Evolutionary conservation across 2,797 vertebrate genomes (phyloP).

Genomic region (Chanos chanos): DNA sequence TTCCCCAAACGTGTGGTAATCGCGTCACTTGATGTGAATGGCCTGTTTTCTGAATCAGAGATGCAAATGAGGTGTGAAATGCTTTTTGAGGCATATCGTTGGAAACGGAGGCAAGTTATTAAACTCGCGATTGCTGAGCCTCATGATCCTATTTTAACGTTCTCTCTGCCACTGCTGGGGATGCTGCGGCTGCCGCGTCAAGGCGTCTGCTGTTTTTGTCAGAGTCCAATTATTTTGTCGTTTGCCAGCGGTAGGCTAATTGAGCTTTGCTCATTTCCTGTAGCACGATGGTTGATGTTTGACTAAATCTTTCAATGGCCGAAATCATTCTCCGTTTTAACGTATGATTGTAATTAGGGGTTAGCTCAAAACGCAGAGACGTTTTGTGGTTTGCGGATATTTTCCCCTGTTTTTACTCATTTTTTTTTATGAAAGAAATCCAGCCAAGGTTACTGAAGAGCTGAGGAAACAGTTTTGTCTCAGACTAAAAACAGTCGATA

Average conservation of each 20-base stretch:
- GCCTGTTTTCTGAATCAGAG: constrained; percentile 17
- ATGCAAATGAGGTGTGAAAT: constrained; percentile 22
- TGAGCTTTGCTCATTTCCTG: constrained; percentile 27
- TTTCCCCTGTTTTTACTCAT: constrained; percentile 25
- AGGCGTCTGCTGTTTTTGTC: constrained; percentile 1
- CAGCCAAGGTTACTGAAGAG: too few species aligned
- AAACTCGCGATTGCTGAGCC: neutral
- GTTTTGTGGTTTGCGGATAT: constrained; percentile 26
- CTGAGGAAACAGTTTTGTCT: too few species aligned
- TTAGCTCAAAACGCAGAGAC: constrained; percentile 19
- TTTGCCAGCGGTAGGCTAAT: constrained; percentile 20
- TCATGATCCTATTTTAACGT: neutral
- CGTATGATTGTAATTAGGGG: constrained; percentile 31
- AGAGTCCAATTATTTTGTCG: constrained; percentile 17
- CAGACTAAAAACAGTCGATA: too few species aligned
- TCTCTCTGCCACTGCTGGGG: neutral
- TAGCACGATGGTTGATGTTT: constrained; percentile 14
- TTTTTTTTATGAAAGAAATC: too few species aligned
- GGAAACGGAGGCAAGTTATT: neutral
- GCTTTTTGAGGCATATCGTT: neutral
- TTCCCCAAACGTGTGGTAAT: constrained; percentile 5
- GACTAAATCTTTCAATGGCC: constrained; percentile 23
- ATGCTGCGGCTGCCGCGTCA: neutral
- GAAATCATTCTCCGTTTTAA: constrained; percentile 11
- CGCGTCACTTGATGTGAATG: neutral